These are phyloP conservation scores for Drosophila histrio DNA, from an alignment of 2,888 invertebrate species.

Conservation along the genomic window DNA sequence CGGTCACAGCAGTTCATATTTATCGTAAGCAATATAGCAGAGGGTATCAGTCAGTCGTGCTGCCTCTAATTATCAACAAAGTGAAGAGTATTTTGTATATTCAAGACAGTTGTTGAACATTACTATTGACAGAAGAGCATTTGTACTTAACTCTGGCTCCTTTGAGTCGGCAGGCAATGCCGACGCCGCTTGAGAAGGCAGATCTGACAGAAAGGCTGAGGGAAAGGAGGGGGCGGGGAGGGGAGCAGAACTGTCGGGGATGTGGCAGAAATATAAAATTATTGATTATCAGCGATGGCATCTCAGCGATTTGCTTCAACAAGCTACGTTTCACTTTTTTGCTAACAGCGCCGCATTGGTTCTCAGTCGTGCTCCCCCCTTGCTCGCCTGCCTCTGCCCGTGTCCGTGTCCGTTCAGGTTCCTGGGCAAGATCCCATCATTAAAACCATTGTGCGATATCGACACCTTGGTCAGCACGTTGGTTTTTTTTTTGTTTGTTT, in stretches of 20 bases:
- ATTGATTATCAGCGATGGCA: slow-evolving; percentile 78
- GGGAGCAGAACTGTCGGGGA: slow-evolving; percentile 11
- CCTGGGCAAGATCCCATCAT: slow-evolving; percentile 68
- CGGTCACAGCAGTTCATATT: too few relatives aligned
- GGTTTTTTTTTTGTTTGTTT: background rate
- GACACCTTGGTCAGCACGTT: slow-evolving; percentile 73
- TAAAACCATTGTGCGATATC: slow-evolving; percentile 80
- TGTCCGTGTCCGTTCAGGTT: slow-evolving; percentile 2
- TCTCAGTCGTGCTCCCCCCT: slow-evolving; percentile 2
- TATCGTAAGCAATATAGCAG: too few relatives aligned
- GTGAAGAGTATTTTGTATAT: background rate
- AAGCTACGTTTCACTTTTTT: slow-evolving; percentile 67
- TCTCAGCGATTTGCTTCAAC: slow-evolving; percentile 73
- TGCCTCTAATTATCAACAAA: background rate
- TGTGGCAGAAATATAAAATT: slow-evolving; percentile 79
- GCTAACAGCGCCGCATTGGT: slow-evolving; percentile 10
- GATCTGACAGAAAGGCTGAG: background rate
- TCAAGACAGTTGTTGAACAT: background rate
- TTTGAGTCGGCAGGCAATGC: slow-evolving; percentile 50
- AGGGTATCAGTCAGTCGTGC: background rate
- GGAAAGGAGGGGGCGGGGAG: background rate
- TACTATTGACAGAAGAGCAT: background rate
- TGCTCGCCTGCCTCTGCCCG: background rate
- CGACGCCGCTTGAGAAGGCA: slow-evolving; percentile 20
- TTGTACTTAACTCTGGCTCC: slow-evolving; percentile 11